Evolutionary conservation across 2,888 invertebrate genomes (phyloP).

Genomic region (Ophioninae sp.): DNA sequence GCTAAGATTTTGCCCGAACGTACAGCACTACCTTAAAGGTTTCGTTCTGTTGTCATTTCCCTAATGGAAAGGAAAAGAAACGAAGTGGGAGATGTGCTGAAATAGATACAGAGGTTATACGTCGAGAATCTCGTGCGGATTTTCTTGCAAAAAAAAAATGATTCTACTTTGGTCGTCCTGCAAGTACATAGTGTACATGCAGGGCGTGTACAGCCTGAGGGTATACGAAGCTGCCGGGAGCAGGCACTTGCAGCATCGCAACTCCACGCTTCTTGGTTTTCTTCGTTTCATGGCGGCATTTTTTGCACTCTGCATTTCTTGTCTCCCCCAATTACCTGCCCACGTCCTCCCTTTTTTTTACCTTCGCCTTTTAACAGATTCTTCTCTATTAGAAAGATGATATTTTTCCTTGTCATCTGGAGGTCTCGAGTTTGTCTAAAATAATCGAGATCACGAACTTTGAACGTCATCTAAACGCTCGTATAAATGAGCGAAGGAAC

Average conservation of each 20-base stretch:
- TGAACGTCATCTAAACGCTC: slow-evolving; percentile 45
- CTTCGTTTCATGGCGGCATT: slow-evolving; percentile 60
- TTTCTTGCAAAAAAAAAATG: no score
- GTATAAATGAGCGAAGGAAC: not conserved
- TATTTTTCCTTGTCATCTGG: slow-evolving; percentile 31
- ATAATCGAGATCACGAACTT: slow-evolving; percentile 58
- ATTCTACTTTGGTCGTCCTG: no score
- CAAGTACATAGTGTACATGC: no score
- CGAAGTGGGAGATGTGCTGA: no score
- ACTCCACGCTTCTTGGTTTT: slow-evolving; percentile 31
- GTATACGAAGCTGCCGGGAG: slow-evolving; percentile 29
- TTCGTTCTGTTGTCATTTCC: no score
- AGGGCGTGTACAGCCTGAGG: no score
- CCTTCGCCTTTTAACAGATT: slow-evolving; percentile 4
- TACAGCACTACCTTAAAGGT: no score
- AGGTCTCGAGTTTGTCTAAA: slow-evolving; percentile 29
- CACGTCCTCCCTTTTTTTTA: slow-evolving; percentile 15
- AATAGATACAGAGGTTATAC: no score
- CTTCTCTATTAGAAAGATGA: slow-evolving; percentile 39
- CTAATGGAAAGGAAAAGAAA: no score
- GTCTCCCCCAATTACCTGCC: slow-evolving; percentile 1
- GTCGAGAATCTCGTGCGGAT: no score
- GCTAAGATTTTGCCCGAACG: no score
- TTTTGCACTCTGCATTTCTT: slow-evolving; percentile 28
- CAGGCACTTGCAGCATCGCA: slow-evolving; percentile 29